These are phyloP conservation scores for Mylabris sibirica DNA, from an alignment of 2,888 invertebrate species.

Conservation along the genomic window DNA sequence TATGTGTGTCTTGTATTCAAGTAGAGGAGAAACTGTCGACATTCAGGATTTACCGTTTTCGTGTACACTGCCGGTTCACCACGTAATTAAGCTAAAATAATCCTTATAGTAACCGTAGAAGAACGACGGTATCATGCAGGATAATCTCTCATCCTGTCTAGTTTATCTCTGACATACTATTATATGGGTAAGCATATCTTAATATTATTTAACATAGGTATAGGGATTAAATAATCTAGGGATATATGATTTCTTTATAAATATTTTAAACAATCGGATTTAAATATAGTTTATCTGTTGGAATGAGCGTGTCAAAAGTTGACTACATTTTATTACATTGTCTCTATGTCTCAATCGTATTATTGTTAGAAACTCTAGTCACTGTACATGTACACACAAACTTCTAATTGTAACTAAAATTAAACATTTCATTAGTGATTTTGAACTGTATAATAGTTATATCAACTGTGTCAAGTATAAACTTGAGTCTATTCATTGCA, in stretches of 20 bases:
- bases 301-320: not conserved
- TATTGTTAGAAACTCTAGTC: conserved; percentile 2
- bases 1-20: conserved; percentile 24
- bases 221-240: not conserved
- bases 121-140: conserved; percentile 48
- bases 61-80: conserved; percentile 48
- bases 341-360: not conserved
- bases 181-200: conserved; percentile 33
- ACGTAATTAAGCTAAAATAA: conserved; percentile 55
- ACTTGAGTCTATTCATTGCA: not conserved
- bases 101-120: conserved; percentile 49
- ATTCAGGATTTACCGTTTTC: conserved; percentile 46
- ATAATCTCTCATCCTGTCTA: conserved; percentile 51
- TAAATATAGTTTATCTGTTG: not conserved
- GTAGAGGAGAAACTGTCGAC: conserved; percentile 42
- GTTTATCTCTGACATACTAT: conserved; percentile 36
- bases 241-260: not conserved
- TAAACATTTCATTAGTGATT: conserved; percentile 12
- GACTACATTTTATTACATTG: not conserved
- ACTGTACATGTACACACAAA: not conserved
- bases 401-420: conserved; percentile 14
- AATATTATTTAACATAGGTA: conserved; percentile 28
- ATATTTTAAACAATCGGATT: no score
- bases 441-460: not conserved
- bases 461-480: not conserved